phyloP scores from a whole-genome alignment of 2,888 invertebrate genomes.

The Cryptocheilus praepositus region DNA sequence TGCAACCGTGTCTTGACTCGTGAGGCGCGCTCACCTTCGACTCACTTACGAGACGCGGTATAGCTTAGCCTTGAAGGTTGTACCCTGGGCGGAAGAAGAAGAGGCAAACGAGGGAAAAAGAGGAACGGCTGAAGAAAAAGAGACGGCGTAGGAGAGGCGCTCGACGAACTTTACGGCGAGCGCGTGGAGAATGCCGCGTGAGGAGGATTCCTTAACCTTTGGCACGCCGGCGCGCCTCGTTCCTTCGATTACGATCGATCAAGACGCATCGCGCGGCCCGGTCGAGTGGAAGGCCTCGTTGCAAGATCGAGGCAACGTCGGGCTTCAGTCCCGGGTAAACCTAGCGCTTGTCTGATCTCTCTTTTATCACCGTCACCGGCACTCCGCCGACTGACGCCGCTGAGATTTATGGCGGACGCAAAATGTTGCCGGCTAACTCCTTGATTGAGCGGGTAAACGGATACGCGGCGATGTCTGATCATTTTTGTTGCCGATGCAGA shows the following conservation, averaged over 20 bases:
- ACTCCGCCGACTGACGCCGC: too few relatives aligned
- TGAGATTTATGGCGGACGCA: too few relatives aligned
- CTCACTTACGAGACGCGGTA: constrained; percentile 33
- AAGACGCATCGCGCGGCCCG: constrained; percentile 30
- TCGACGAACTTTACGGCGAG: constrained; percentile 47
- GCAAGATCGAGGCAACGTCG: constrained; percentile 24
- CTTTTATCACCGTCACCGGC: too few relatives aligned
- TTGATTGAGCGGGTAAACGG: too few relatives aligned
- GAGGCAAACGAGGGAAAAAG: background rate
- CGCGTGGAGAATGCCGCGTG: constrained; percentile 46
- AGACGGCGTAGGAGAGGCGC: constrained; percentile 12
- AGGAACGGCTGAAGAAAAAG: background rate
- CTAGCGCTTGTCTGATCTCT: too few relatives aligned
- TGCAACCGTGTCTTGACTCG: constrained; percentile 53
- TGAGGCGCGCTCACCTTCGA: constrained; percentile 35
- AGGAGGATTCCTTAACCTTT: constrained; percentile 53
- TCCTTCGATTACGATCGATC: constrained; percentile 54
- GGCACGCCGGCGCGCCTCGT: constrained; percentile 44
- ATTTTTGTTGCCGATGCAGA: too few relatives aligned
- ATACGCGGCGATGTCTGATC: too few relatives aligned
- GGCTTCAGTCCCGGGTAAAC: too few relatives aligned
- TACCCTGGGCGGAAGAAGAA: background rate
- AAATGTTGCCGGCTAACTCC: too few relatives aligned
- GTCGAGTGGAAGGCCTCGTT: constrained; percentile 33
- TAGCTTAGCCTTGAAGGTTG: constrained; percentile 44